Base-by-base conservation (phyloP, 1,140 invertebrate genomes). In the Heliconius hermathena region DNA sequence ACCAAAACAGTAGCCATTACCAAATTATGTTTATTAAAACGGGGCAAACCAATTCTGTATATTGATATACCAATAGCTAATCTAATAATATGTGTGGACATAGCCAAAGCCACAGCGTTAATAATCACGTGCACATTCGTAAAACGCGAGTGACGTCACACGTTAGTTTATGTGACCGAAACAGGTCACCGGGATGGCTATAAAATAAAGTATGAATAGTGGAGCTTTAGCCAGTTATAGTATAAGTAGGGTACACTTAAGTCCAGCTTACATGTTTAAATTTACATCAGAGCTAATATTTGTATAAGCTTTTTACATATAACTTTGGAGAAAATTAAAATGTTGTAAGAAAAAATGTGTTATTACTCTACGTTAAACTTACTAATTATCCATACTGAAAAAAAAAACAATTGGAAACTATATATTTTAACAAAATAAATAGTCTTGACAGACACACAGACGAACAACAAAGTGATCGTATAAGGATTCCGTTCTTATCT, bases 101-200 rank as follows among this genome's bases (percentile, higher is more conserved):
- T 70, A 80, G 71, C 52, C 66, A 54, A 77, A 76, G 82, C 77
- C 73, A 54, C 72, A 73, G 57, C 38, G 57, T 54, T 75, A 73
- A 72, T 80, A 79, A 78, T 71, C 75, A 78, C 70, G 52, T 74
- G 52, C 79, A 73, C 73, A 81, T 77, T 84, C 85, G 82, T 90
- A 85, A 89, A 89, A 85, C 70, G 82, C 81, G 73, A 77, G 82
- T 89, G 88, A 89, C 82, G 87, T 89, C 85, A 90, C 84, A 79
- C 81, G 80, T 82, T 84, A 84, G 83, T 86, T 89, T 89, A 89
- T 84, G 86, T 83, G 79, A 79, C 80, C 82, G 73, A 89, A 89
- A 87, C 85, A 88, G 88, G 89, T 91, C 88, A 88, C 81, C 83
- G 76, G 85, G 79, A 85, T 85, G 77, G 77, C 77, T 54, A 38